A percentile compares a stretch with the other conserved stretches of the same genome.
phyloP scores from a whole-genome alignment of 2,888 invertebrate species.

The Macropis europaea region DNA sequence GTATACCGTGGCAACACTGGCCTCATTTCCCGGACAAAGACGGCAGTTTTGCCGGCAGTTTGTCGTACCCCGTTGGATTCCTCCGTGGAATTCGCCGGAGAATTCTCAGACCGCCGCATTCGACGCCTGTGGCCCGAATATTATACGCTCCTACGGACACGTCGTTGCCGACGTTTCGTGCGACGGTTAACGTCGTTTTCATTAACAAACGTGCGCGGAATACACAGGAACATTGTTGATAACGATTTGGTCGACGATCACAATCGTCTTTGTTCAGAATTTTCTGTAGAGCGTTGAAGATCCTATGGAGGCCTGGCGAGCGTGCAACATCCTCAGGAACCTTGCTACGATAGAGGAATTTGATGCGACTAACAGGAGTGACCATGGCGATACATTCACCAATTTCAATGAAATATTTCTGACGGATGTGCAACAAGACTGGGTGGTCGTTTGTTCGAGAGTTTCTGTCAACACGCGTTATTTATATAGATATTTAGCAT shows the following conservation, averaged over 20 bases:
- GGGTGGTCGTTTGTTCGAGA: too few relatives aligned
- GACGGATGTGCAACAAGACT: too few relatives aligned
- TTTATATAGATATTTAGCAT: too few relatives aligned
- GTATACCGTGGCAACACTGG: slow-evolving; percentile 53
- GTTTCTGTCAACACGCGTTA: too few relatives aligned
- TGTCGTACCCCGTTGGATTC: slow-evolving; percentile 36
- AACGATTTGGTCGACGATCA: neutral
- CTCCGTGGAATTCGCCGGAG: slow-evolving; percentile 27
- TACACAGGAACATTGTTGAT: neutral
- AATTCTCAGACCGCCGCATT: slow-evolving; percentile 28
- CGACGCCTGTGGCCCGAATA: slow-evolving; percentile 5
- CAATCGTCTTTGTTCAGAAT: too few relatives aligned
- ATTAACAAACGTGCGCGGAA: neutral
- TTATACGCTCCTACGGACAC: slow-evolving; percentile 15
- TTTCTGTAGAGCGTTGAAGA: too few relatives aligned
- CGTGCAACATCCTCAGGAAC: too few relatives aligned
- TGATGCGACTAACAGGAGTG: too few relatives aligned
- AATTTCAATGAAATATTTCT: too few relatives aligned
- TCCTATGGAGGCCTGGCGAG: too few relatives aligned
- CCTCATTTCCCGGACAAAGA: slow-evolving; percentile 70
- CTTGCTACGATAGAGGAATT: too few relatives aligned
- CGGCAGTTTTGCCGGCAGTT: slow-evolving; percentile 57
- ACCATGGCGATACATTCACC: too few relatives aligned
- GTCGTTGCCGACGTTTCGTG: neutral
- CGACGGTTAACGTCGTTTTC: neutral